A percentile compares a stretch with the other conserved stretches of the same genome.
Conservation (phyloP, 2,797 vertebrate genomes). For the Anomalospiza imberbis region DNA sequence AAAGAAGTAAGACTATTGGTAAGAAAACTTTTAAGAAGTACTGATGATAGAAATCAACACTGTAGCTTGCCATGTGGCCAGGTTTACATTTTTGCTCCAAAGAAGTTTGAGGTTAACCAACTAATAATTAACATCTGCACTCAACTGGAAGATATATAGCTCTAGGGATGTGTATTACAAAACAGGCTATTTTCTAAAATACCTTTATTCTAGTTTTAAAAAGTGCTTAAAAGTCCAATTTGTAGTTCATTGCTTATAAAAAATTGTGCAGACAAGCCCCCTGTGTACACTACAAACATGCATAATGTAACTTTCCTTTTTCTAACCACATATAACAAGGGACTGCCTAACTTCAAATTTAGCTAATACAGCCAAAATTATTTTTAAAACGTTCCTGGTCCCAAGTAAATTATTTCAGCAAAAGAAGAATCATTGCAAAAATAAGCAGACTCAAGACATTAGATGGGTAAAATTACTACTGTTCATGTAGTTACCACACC, state of each 20-base stretch:
- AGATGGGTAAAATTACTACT: neutral
- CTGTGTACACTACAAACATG: neutral
- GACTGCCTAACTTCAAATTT: neutral
- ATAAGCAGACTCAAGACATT: neutral
- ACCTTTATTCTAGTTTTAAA: neutral
- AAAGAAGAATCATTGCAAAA: neutral
- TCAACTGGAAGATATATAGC: slow-evolving; percentile 35
- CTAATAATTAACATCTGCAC: slow-evolving; percentile 61
- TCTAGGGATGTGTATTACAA: slow-evolving; percentile 49
- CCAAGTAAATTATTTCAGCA: neutral
- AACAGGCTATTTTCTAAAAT: slow-evolving; percentile 32
- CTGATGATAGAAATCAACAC: slow-evolving; percentile 14
- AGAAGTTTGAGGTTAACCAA: slow-evolving; percentile 58
- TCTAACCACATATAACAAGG: neutral
- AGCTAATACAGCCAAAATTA: neutral
- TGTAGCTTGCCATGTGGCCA: neutral
- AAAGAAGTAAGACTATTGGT: neutral
- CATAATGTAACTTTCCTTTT: neutral
- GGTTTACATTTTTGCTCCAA: slow-evolving; percentile 3
- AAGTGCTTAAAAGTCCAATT: neutral
- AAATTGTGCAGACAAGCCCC: neutral
- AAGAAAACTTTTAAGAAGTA: neutral
- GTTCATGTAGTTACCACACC: neutral
- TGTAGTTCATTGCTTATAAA: slow-evolving; percentile 19
- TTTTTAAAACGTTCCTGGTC: neutral